Percentiles rank a stretch among this genome's conserved stretches.
Conservation (phyloP, 2,888 invertebrate genomes). For the Tanytarsus gracilentus region DNA sequence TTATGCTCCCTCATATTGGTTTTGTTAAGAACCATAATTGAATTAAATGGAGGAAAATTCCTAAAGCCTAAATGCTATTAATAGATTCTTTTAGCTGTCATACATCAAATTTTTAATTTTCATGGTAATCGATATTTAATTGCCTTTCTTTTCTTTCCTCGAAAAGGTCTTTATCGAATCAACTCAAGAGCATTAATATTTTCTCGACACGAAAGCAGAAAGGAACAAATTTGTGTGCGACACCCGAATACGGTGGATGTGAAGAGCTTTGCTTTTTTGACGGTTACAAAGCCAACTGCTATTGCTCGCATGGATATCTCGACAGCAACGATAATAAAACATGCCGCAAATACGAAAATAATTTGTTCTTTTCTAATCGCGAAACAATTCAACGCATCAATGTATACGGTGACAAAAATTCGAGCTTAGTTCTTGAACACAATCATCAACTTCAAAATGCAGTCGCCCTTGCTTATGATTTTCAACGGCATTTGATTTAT, state of each 20-base stretch:
- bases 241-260: constrained; percentile 59
- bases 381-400: constrained; percentile 73
- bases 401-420: constrained; percentile 58
- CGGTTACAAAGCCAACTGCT: constrained; percentile 59
- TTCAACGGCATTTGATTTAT: constrained; percentile 57
- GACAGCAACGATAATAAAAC: constrained; percentile 53
- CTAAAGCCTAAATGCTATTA: too few species aligned
- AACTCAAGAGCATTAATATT: constrained; percentile 58
- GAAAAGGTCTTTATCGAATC: background rate
- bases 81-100: too few species aligned
- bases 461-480: constrained; percentile 76
- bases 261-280: constrained; percentile 68
- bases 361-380: constrained; percentile 75
- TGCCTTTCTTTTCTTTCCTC: too few species aligned
- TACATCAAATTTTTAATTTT: too few species aligned
- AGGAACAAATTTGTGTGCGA: constrained; percentile 55
- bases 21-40: too few species aligned
- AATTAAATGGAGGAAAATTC: too few species aligned
- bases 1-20: too few species aligned
- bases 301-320: constrained; percentile 73
- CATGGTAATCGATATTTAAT: too few species aligned
- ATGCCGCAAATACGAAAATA: constrained; percentile 68
- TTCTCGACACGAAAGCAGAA: constrained; percentile 49
- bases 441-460: constrained; percentile 71
- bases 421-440: constrained; percentile 66